Evolutionary conservation across 2,797 vertebrate species (phyloP), one percentile per base, ranked within the genome.

Genomic region (Megaceryle alcyon): DNA sequence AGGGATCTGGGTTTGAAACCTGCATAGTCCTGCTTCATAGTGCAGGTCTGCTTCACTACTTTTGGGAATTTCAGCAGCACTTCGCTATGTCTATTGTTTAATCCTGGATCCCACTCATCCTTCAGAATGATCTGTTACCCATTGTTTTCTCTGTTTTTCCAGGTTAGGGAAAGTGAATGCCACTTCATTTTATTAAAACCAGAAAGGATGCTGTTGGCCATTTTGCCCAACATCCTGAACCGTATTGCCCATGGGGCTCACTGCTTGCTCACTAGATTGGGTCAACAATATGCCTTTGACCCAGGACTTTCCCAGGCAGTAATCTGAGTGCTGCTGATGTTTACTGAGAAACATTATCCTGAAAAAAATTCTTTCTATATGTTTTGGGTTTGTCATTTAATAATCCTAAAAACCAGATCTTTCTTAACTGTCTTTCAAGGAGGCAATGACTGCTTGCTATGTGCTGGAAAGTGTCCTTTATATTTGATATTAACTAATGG

Each of bases 401-500:
- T n/a, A 7, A 44, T 68, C 29, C 22, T 73, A 60, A 75, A 25
- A 0, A 5, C 9, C 26, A 82, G 29, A 16, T 37, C 23, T 86
- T 82, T 64, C 64, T 33, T 69, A 65, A 37, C 25, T 64, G 14
- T 57, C 77, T 86, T 68, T 90, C 49, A 90, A 21, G 79, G 46
- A 82, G 81, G 31, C 46, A 68, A 69, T 65, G 71, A 39, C 33
- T 78, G 56, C 41, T 87, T 88, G 64, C 70, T 83, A 2, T 64
- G 54, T 79, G 46, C 75, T 76, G 63, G 23, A 82, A 91, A 22
- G 51, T 69, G 66, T 95, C 96, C 86, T 78, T 90, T 93, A 64
- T 81, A 26, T 86, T 89, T 88, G 14, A 71, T 92, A 91, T 95
- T 95, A 96, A 82, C 85, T 97, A 96, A 97, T 93, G 92, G 88